Evolutionary conservation across 2,113 vertebrate genomes (phyloP).

Genomic region (Serinus canaria): DNA sequence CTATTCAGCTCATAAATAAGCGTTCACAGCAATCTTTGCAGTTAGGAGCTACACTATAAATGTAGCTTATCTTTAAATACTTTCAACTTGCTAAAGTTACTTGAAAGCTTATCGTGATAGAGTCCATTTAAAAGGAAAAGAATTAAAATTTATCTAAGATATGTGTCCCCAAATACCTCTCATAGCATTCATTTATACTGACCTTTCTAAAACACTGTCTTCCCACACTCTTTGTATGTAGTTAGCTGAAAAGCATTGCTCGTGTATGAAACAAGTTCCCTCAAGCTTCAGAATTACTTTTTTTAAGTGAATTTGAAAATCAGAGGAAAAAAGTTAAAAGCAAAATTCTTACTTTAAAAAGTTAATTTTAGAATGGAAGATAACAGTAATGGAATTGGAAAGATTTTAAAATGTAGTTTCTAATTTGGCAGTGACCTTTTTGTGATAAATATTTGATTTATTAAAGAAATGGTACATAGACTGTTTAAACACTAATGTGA

Average conservation of each 20-base stretch:
- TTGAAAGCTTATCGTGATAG: conserved; percentile 8
- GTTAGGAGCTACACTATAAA: conserved; percentile 13
- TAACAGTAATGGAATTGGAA: neutral
- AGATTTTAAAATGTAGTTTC: neutral
- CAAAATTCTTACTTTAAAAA: neutral
- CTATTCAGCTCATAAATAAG: neutral
- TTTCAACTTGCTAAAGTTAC: conserved; percentile 22
- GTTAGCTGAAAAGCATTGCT: neutral
- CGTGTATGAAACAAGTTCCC: neutral
- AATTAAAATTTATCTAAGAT: conserved; percentile 31
- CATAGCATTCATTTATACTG: neutral
- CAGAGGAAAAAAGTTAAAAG: neutral
- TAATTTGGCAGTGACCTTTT: neutral
- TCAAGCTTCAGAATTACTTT: neutral
- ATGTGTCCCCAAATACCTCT: conserved; percentile 3
- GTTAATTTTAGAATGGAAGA: neutral
- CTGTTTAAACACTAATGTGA: neutral
- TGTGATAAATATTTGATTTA: neutral
- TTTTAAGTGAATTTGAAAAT: neutral
- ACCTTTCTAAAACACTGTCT: conserved; percentile 1
- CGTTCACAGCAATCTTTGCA: neutral
- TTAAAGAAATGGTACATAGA: neutral
- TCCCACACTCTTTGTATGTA: neutral
- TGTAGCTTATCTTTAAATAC: neutral
- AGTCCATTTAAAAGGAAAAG: conserved; percentile 37